phyloP scores from a whole-genome alignment of 2,113 vertebrate species.

The Colius striatus region DNA sequence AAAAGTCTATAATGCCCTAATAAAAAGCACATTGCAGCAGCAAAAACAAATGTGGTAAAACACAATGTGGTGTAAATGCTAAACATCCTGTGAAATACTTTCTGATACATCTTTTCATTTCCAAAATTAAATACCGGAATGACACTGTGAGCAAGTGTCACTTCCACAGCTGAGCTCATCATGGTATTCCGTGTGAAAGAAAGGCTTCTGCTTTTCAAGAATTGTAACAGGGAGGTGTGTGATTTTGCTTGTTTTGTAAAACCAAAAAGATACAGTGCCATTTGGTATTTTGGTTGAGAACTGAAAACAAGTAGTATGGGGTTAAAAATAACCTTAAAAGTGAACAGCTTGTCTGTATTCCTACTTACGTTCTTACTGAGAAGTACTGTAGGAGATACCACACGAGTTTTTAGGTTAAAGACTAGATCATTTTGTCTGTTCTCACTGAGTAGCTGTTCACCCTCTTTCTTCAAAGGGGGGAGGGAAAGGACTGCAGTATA shows the following conservation, averaged over 20 bases:
- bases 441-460: neutral
- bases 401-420: neutral
- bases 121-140: neutral
- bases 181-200: neutral
- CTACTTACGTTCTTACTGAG: neutral
- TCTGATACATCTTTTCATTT: neutral
- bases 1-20: neutral
- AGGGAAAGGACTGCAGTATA: too few relatives aligned
- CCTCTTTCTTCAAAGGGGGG: neutral
- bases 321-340: neutral
- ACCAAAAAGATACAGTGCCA: neutral
- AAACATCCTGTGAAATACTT: neutral
- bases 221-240: neutral
- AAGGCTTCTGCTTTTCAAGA: neutral
- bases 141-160: neutral
- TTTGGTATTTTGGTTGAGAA: neutral
- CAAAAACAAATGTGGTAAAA: neutral
- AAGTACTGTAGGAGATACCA: neutral
- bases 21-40: neutral
- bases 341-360: neutral
- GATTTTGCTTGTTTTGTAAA: neutral
- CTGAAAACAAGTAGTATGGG: rapidly evolving
- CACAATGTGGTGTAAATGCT: neutral
- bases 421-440: neutral
- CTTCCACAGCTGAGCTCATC: neutral